These are phyloP conservation scores for Asarcornis scutulata DNA, from an alignment of 2,113 vertebrate species.

Conservation along the genomic window DNA sequence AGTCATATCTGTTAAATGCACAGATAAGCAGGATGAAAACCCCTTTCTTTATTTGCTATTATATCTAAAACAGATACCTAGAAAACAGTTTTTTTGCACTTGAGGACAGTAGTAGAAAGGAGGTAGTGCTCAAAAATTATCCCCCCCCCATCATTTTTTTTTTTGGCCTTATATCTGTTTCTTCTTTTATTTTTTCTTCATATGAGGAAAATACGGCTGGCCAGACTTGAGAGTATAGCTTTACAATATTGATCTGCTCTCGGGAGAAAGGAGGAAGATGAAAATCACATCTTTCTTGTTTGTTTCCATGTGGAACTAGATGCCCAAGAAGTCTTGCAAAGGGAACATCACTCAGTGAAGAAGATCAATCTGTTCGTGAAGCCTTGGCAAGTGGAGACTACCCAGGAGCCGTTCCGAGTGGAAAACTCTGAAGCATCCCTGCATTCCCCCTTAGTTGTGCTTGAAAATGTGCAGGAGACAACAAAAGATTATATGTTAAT, in stretches of 20 bases:
- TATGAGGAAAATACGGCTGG: rapidly evolving
- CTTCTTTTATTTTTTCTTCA: background rate
- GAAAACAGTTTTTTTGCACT: background rate
- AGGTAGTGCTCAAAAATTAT: background rate
- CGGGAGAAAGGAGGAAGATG: background rate
- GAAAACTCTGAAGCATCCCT: background rate
- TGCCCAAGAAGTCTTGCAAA: conserved; percentile 48
- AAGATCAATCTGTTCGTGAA: conserved; percentile 30
- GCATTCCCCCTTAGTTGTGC: conserved; percentile 47
- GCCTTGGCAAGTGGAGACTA: background rate
- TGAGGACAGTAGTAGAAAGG: background rate
- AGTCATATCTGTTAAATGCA: background rate
- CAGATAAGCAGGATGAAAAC: background rate
- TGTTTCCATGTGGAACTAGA: conserved; percentile 45
- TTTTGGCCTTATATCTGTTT: background rate
- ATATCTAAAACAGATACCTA: too few species aligned
- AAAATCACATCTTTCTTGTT: background rate
- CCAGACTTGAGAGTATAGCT: background rate
- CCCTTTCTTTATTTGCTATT: background rate
- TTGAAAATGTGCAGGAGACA: conserved; percentile 77
- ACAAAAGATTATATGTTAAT: conserved; percentile 49
- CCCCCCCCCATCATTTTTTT: too few species aligned
- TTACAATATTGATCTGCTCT: background rate
- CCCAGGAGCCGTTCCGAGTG: background rate
- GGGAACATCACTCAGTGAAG: background rate